Evolutionary conservation across 2,797 vertebrate genomes (phyloP).

Genomic region (Crax fasciolata): DNA sequence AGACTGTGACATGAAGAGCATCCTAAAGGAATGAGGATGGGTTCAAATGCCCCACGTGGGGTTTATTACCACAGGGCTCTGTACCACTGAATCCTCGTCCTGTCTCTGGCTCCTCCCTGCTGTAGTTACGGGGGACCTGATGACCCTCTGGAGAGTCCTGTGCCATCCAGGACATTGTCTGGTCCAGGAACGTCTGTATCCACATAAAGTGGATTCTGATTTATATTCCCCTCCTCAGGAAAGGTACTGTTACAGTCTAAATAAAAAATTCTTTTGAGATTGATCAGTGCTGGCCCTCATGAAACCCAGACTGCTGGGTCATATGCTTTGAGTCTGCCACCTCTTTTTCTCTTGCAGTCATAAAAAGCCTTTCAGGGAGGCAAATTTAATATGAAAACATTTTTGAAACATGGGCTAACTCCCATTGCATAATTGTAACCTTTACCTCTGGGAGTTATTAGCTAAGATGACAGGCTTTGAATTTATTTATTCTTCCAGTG

Average conservation of each 20-base stretch:
- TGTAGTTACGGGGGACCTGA: neutral
- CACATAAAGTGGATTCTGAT: neutral
- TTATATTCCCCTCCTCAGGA: neutral
- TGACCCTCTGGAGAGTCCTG: neutral
- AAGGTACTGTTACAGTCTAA: neutral
- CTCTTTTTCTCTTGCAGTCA: neutral
- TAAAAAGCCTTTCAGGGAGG: conserved; percentile 47
- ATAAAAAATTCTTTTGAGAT: neutral
- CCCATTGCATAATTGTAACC: conserved; percentile 45
- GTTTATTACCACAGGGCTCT: neutral
- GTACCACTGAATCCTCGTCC: neutral
- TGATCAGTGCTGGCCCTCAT: conserved; percentile 5
- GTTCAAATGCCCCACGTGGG: neutral
- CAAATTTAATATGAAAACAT: conserved; percentile 59
- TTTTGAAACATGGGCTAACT: conserved; percentile 54
- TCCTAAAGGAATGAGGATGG: neutral
- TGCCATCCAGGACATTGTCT: neutral
- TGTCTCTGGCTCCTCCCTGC: neutral
- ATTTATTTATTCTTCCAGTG: conserved; percentile 24
- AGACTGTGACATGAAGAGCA: neutral
- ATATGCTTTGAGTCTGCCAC: neutral
- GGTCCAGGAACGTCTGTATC: neutral
- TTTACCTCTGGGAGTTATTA: conserved; percentile 9
- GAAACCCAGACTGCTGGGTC: conserved; percentile 30
- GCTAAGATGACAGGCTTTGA: neutral